Evolutionary conservation across 2,888 invertebrate genomes (phyloP).

Genomic region (Eilema caniola): DNA sequence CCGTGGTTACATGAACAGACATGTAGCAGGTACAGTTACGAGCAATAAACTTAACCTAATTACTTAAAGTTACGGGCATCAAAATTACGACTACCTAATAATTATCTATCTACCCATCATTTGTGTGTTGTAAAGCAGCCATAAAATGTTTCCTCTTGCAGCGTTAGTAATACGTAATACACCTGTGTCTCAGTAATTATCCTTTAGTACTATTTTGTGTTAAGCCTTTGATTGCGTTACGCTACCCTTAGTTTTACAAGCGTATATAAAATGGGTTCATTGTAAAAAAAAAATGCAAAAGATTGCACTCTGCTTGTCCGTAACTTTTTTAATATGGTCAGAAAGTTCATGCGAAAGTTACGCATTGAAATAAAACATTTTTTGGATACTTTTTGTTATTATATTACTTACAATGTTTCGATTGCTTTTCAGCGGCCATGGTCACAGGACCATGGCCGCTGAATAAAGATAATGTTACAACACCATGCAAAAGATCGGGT

Average conservation of each 20-base stretch:
- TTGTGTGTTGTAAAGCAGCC: slow-evolving; percentile 7
- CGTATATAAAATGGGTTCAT: background rate
- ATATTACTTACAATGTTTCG: no score
- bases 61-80: slow-evolving; percentile 7
- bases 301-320: no score
- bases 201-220: background rate
- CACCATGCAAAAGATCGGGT: no score
- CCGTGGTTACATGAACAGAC: background rate
- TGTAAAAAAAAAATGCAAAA: no score
- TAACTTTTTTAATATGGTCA: no score
- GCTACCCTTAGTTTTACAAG: background rate
- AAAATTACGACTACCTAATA: slow-evolving; percentile 20
- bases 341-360: no score
- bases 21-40: background rate
- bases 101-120: slow-evolving; percentile 3
- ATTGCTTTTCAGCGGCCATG: no score
- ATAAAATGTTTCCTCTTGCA: slow-evolving; percentile 12
- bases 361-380: no score
- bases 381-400: no score
- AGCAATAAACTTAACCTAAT: slow-evolving; percentile 7
- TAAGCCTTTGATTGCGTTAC: background rate
- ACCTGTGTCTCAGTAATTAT: background rate
- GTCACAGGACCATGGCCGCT: no score
- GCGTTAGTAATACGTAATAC: background rate
- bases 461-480: no score